These are phyloP conservation scores for Zelleria hepariella DNA, from an alignment of 2,888 invertebrate species.

Conservation along the genomic window DNA sequence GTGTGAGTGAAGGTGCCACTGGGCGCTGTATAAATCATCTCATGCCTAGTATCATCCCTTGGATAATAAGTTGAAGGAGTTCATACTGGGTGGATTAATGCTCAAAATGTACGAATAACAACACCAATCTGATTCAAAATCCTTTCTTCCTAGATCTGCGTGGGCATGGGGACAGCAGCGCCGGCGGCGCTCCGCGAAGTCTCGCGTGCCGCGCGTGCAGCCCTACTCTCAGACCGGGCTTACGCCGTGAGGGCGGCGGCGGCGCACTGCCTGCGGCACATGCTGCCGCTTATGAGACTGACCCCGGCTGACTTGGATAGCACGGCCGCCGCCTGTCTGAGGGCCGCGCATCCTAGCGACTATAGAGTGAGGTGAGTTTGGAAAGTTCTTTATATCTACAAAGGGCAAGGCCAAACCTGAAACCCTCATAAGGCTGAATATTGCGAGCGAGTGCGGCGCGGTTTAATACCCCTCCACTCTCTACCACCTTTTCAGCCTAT, in stretches of 20 bases:
- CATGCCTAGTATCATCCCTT: too few species aligned
- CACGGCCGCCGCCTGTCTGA: constrained; percentile 90
- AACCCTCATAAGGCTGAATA: too few species aligned
- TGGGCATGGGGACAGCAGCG: constrained; percentile 96
- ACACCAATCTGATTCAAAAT: neutral
- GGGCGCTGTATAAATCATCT: too few species aligned
- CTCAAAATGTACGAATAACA: too few species aligned
- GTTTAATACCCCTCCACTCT: too few species aligned
- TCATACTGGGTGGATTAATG: too few species aligned
- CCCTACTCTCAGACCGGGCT: constrained; percentile 91
- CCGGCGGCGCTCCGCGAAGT: constrained; percentile 83
- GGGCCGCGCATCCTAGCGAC: constrained; percentile 74
- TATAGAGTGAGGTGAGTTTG: constrained; percentile 38
- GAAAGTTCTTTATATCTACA: neutral
- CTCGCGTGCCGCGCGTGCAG: constrained; percentile 86
- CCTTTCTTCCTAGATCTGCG: constrained; percentile 74
- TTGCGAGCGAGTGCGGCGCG: too few species aligned
- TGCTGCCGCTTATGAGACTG: constrained; percentile 88
- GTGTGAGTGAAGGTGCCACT: too few species aligned
- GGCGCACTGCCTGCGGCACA: constrained; percentile 89
- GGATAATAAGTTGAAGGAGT: too few species aligned
- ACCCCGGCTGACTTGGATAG: constrained; percentile 93
- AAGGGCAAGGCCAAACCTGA: neutral
- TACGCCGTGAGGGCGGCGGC: constrained; percentile 95
- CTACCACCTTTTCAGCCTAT: too few species aligned